These are phyloP conservation scores for Lamellibrachia luymesi DNA, from an alignment of 1,140 invertebrate species.

Conservation along the genomic window DNA sequence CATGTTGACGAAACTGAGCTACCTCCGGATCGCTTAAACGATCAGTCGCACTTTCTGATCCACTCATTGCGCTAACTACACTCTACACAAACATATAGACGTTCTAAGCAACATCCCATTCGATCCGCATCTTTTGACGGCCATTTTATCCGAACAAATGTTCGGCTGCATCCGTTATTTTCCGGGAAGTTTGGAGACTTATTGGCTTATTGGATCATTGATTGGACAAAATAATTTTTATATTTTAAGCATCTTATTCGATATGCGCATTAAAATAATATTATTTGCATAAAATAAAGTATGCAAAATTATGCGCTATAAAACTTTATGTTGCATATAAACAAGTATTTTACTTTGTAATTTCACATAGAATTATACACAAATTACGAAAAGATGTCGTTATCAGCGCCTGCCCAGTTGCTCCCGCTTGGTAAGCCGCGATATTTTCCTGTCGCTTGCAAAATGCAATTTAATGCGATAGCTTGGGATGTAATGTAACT, in stretches of 20 bases:
- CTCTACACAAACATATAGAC: neutral
- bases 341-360: neutral
- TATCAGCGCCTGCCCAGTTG: neutral
- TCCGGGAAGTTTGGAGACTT: neutral
- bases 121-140: constrained; percentile 3
- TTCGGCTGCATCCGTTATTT: constrained; percentile 4
- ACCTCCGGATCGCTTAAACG: neutral
- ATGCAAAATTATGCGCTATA: neutral
- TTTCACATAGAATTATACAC: neutral
- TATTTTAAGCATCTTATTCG: neutral
- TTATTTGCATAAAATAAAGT: neutral
- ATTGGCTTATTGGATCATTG: neutral
- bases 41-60: neutral
- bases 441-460: neutral
- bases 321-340: neutral
- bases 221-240: neutral
- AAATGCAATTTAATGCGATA: neutral
- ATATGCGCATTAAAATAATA: neutral
- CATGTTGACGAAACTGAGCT: neutral
- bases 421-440: neutral
- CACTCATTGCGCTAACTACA: neutral
- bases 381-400: neutral
- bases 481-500: neutral
- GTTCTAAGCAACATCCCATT: neutral
- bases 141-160: constrained; percentile 5